Evolutionary conservation across 2,113 vertebrate species (phyloP), one percentile per base, ranked within the genome.

Genomic region (Aythya baeri): DNA sequence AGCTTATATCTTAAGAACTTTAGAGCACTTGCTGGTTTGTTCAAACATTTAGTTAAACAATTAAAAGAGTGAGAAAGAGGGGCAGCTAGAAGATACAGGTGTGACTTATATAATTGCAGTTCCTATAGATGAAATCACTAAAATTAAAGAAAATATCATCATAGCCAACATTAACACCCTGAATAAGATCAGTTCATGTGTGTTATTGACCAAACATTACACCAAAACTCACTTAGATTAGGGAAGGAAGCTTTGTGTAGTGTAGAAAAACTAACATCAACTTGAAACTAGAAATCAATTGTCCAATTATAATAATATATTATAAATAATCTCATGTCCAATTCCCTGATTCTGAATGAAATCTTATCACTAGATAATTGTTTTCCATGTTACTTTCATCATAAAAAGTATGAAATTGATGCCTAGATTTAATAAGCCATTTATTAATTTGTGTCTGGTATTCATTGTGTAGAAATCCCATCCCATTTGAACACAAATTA

Each of bases 91-190:
- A 87, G 62, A 83, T n/a, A 54, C 6, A 78, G 67, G 7, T 38
- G 43, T 68, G 43, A 26, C 43, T 83, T 65, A 52, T 21, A 81
- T 82, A 67, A 88, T 81, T 93, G 26, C 10, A 50, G 87, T 96
- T 94, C 49, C 54, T 84, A 38, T 43, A 72, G 62, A 79, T 68
- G 29, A 79, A 92, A 89, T 91, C 1, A 5, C 44, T 72, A 6
- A 68, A 65, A 75, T 74, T 70, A 83, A 86, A 86, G 67, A 80
- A 86, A 88, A 83, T 38, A 91, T 27, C 20, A 77, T 17, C 17
- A 29, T 31, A 68, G 88, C 61, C 80, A 91, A 94, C 14, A 43
- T 71, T 90, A 94, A 78, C 77, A 91, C 75, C 61, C 46, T 72
- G 43, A 58, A 50, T 63, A 91, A 84, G 7, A 43, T 92, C 70